phyloP scores from a whole-genome alignment of 2,113 vertebrate species.

The Oceanites oceanicus region DNA sequence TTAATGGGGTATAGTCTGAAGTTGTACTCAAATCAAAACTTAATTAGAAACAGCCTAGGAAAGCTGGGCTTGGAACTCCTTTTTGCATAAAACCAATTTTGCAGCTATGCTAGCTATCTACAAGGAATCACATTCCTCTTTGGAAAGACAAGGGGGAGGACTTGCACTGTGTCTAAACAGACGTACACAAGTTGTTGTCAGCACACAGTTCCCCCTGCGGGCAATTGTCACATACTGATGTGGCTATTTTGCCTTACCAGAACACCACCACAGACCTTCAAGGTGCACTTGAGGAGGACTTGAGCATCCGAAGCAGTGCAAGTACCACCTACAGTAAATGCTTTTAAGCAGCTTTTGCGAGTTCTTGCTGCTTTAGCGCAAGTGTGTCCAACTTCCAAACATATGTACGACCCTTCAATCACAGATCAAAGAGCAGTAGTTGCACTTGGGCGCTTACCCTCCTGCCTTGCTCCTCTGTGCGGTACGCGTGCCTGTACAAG shows the following conservation, averaged over 20 bases:
- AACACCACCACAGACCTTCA: background rate
- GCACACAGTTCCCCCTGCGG: accelerated
- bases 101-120: background rate
- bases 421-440: background rate
- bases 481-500: constrained; percentile 93
- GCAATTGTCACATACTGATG: background rate
- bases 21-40: background rate
- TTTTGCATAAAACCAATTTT: background rate
- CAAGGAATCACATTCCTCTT: background rate
- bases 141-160: background rate
- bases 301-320: background rate
- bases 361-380: background rate
- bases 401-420: background rate
- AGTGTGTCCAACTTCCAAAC: background rate
- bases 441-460: constrained; percentile 74
- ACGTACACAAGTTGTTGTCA: accelerated
- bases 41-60: background rate
- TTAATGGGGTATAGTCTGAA: background rate
- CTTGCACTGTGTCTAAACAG: background rate
- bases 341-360: background rate
- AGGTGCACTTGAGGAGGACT: background rate
- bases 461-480: constrained; percentile 90
- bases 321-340: accelerated
- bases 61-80: background rate
- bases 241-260: background rate